Conservation (phyloP, 2,888 invertebrate species). For the Masnerella sp. region DNA sequence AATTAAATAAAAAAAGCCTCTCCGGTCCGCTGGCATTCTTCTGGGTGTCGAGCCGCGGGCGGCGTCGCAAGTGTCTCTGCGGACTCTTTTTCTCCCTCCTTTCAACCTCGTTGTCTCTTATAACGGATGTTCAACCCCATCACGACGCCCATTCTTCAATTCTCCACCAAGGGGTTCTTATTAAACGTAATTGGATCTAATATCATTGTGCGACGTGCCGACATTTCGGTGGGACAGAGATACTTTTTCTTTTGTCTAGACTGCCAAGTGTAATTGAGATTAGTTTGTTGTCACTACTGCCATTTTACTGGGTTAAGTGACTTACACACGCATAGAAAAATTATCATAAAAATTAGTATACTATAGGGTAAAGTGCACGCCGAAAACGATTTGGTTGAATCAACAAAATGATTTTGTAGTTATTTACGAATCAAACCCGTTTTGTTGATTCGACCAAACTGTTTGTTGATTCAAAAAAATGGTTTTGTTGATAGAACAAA, state of each 20-base stretch:
- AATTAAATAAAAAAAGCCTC: slow-evolving; percentile 73
- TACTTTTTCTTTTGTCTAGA: background rate
- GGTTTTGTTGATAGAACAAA: no score
- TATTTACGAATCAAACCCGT: no score
- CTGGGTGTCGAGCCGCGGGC: slow-evolving; percentile 71
- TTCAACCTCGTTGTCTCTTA: slow-evolving; percentile 44
- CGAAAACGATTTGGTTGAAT: no score
- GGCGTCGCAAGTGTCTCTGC: slow-evolving; percentile 64
- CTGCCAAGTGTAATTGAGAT: background rate
- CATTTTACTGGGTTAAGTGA: no score
- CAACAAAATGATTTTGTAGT: no score
- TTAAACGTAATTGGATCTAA: slow-evolving; percentile 43
- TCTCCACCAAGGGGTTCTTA: slow-evolving; percentile 26
- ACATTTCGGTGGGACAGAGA: background rate
- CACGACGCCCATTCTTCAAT: slow-evolving; percentile 35
- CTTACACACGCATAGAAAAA: no score
- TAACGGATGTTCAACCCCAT: slow-evolving; percentile 57
- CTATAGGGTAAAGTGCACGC: no score
- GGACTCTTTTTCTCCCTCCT: slow-evolving; percentile 2
- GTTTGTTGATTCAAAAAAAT: no score
- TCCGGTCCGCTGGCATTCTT: slow-evolving; percentile 66
- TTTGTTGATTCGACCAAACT: no score
- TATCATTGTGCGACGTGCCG: slow-evolving; percentile 13
- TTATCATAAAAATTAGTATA: no score
- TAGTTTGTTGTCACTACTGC: no score